Evolutionary conservation across 2,113 vertebrate species (phyloP).

Genomic region (Spea bombifrons): DNA sequence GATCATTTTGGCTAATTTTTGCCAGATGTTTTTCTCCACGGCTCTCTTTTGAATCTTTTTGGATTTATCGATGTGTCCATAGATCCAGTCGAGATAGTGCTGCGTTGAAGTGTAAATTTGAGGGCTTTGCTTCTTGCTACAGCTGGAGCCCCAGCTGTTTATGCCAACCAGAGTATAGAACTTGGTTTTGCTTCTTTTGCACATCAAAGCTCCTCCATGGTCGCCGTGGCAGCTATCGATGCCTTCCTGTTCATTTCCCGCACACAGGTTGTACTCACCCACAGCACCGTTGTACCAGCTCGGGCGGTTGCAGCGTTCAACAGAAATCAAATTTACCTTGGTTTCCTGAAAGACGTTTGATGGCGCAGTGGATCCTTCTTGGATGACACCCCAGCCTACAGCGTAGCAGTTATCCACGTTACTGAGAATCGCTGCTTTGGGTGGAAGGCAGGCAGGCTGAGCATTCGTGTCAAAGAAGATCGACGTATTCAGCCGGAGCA

Average conservation of each 20-base stretch:
- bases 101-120: too few relatives aligned
- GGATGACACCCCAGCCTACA: too few relatives aligned
- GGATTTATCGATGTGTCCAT: too few relatives aligned
- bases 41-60: too few relatives aligned
- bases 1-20: too few relatives aligned
- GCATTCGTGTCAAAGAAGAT: neutral
- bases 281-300: constrained; percentile 57
- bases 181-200: too few relatives aligned
- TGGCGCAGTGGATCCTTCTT: neutral
- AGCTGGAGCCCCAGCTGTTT: too few relatives aligned
- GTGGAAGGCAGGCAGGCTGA: neutral
- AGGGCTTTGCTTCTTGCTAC: too few relatives aligned
- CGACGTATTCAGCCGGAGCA: neutral
- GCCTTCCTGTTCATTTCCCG: constrained; percentile 55
- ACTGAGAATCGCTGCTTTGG: neutral
- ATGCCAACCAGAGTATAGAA: too few relatives aligned
- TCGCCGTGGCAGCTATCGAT: constrained; percentile 58
- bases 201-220: too few relatives aligned
- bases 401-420: neutral
- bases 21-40: too few relatives aligned
- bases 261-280: constrained; percentile 49
- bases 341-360: constrained; percentile 52
- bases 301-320: constrained; percentile 52
- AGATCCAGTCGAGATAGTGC: too few relatives aligned
- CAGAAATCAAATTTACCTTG: neutral